These are phyloP conservation scores for Xenus cinereus DNA, from an alignment of 2,113 vertebrate species.

Conservation along the genomic window DNA sequence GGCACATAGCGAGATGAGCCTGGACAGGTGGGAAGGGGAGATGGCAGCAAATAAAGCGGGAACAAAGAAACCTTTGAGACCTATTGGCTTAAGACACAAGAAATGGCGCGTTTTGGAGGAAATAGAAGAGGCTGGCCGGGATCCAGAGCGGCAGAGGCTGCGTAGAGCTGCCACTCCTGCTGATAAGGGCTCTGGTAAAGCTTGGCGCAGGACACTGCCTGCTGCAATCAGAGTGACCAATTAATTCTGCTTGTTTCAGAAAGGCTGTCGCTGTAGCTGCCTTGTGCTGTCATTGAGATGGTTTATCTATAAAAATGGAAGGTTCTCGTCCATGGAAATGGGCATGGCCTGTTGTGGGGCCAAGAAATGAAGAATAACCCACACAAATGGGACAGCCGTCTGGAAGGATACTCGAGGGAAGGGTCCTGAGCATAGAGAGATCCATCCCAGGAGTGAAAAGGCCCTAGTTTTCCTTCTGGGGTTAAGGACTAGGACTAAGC, in stretches of 20 bases:
- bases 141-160: neutral
- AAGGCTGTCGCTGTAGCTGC: neutral
- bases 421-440: neutral
- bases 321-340: neutral
- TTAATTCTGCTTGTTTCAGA: neutral
- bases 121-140: neutral
- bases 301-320: neutral
- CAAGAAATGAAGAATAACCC: neutral
- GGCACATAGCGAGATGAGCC: neutral
- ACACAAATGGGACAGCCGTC: neutral
- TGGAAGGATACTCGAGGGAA: neutral
- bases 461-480: neutral
- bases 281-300: rapidly evolving
- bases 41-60: neutral
- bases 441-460: neutral
- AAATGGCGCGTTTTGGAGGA: rapidly evolving
- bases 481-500: neutral
- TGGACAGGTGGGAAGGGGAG: neutral
- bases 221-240: constrained; percentile 34
- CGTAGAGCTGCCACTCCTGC: neutral
- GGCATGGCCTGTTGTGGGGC: neutral
- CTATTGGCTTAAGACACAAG: neutral
- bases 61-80: neutral
- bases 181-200: constrained; percentile 37
- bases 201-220: neutral